Percentiles rank a stretch among this genome's conserved stretches.
These are phyloP conservation scores for Streptopelia turtur DNA, from an alignment of 2,797 vertebrate genomes.

Conservation along the genomic window DNA sequence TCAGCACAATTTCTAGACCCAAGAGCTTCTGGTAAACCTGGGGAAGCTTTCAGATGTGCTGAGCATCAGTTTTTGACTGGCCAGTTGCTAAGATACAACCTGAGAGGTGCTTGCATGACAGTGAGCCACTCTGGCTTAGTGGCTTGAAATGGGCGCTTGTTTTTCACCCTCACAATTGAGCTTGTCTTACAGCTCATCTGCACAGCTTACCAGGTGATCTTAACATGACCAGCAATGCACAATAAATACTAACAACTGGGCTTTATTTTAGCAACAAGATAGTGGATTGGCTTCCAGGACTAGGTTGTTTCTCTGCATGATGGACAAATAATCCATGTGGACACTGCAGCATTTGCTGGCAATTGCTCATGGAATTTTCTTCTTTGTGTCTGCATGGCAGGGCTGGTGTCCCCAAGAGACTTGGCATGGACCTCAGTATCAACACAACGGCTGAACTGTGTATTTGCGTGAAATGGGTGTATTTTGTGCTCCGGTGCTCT, in stretches of 20 bases:
- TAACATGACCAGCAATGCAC: background rate
- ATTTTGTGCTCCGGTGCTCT: background rate
- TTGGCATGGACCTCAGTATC: background rate
- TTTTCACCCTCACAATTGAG: background rate
- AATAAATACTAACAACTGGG: background rate
- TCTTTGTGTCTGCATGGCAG: background rate
- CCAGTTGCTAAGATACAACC: conserved; percentile 14
- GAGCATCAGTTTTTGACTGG: background rate
- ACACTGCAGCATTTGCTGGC: background rate
- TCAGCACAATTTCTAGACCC: background rate
- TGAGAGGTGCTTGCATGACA: background rate
- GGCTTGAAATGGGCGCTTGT: background rate
- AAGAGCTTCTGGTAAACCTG: background rate
- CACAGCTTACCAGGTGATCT: background rate
- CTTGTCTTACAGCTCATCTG: background rate
- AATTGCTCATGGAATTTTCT: background rate
- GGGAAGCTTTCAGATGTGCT: background rate
- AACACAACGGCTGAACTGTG: background rate
- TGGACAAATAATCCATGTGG: background rate
- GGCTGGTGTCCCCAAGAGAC: background rate
- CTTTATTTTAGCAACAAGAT: background rate
- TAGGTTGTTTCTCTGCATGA: background rate
- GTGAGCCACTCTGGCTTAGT: background rate
- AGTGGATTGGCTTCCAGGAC: background rate
- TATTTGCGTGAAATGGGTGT: rapidly evolving